phyloP scores from a whole-genome alignment of 1,140 invertebrate genomes.

The Hesperophylax magnus region DNA sequence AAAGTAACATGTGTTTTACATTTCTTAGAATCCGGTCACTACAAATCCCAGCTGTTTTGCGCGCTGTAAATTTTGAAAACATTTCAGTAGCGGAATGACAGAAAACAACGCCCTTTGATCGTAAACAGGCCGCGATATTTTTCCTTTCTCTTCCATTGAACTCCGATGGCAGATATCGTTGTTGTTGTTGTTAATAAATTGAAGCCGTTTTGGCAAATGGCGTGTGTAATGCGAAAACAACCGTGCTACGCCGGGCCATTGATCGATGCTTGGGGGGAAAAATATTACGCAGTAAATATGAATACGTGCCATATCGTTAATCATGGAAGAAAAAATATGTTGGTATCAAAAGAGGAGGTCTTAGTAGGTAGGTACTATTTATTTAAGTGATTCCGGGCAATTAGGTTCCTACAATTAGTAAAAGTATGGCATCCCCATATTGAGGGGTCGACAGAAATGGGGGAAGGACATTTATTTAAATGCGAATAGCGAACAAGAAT shows the following conservation, averaged over 20 bases:
- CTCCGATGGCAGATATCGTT: slow-evolving; percentile 11
- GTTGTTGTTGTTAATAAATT: slow-evolving; percentile 26
- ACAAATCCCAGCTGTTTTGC: neutral
- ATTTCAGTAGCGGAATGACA: neutral
- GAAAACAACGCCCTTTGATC: slow-evolving; percentile 5
- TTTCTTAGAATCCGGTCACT: neutral
- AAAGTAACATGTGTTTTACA: too few relatives aligned
- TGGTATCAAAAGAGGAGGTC: too few relatives aligned
- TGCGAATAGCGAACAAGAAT: too few relatives aligned
- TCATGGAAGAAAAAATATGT: too few relatives aligned
- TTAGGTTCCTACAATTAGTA: too few relatives aligned
- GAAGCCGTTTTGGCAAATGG: slow-evolving; percentile 27
- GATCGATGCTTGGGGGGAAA: slow-evolving; percentile 10
- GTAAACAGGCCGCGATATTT: slow-evolving; percentile 10
- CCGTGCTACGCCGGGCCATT: neutral
- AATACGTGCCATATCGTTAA: too few relatives aligned
- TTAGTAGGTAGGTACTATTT: too few relatives aligned
- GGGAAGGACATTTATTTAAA: too few relatives aligned
- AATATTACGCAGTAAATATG: neutral
- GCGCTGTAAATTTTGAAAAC: neutral
- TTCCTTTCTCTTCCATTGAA: slow-evolving; percentile 17
- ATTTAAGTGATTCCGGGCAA: too few relatives aligned
- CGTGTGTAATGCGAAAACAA: slow-evolving; percentile 33
- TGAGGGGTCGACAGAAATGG: too few relatives aligned
- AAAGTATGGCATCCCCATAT: too few relatives aligned